Conservation (phyloP, 2,888 invertebrate genomes). For the Timandra comae region DNA sequence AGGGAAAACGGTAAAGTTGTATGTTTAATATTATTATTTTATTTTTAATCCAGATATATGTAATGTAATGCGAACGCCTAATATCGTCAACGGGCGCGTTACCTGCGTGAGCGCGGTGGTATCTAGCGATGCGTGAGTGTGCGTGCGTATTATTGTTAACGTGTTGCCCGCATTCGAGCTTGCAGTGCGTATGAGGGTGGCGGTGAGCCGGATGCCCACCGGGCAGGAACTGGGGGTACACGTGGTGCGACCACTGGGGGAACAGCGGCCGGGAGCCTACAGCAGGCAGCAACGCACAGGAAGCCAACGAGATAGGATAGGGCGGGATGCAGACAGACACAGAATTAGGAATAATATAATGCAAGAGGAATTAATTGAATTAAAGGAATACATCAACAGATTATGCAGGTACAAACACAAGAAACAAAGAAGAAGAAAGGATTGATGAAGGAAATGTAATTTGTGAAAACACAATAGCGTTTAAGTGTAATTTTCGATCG, state of each 20-base stretch:
- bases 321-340: slow-evolving; percentile 2
- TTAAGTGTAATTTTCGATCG: slow-evolving; percentile 15
- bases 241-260: slow-evolving; percentile 96
- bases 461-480: slow-evolving; percentile 1
- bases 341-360: slow-evolving; percentile 5
- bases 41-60: background rate
- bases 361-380: too few species aligned
- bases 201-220: slow-evolving; percentile 85
- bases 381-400: background rate
- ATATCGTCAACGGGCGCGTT: slow-evolving; percentile 46
- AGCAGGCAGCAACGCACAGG: slow-evolving; percentile 4
- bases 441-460: slow-evolving; percentile 1
- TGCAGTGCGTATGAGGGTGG: slow-evolving; percentile 78
- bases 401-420: background rate
- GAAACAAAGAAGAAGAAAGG: slow-evolving; percentile 1
- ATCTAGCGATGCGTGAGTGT: slow-evolving; percentile 73
- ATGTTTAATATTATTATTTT: background rate
- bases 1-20: background rate
- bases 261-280: slow-evolving; percentile 87
- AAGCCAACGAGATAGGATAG: background rate
- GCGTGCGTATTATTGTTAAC: slow-evolving; percentile 69
- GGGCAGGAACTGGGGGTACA: slow-evolving; percentile 95
- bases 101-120: slow-evolving; percentile 74
- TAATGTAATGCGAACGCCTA: slow-evolving; percentile 43
- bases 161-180: slow-evolving; percentile 70